Conservation (phyloP, 2,113 vertebrate species). For the Monopterus albus region DNA sequence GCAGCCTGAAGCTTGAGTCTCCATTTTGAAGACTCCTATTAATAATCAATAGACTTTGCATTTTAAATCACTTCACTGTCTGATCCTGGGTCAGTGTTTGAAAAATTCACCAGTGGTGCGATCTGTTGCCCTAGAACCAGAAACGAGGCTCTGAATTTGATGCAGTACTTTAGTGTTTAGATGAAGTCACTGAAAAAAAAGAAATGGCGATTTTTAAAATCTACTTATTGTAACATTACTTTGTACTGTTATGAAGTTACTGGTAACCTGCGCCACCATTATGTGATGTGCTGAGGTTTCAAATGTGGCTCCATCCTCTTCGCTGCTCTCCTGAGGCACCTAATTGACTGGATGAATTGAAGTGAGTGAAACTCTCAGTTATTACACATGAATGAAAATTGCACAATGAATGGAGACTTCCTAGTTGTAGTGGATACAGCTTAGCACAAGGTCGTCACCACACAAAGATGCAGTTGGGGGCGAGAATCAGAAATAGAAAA, state of each 20-base stretch:
- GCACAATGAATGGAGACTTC: neutral
- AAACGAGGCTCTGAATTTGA: slow-evolving; percentile 3
- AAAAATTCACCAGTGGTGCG: neutral
- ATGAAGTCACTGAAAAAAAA: too few relatives aligned
- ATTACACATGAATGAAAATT: slow-evolving; percentile 16
- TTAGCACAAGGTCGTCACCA: slow-evolving; percentile 10
- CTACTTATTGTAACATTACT: too few relatives aligned
- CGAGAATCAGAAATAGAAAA: slow-evolving; percentile 41
- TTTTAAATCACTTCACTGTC: slow-evolving; percentile 17
- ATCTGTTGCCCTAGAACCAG: neutral
- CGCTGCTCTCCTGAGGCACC: neutral
- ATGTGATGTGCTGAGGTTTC: neutral
- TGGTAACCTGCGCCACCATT: neutral
- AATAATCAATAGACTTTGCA: slow-evolving; percentile 25
- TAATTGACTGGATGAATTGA: too few relatives aligned
- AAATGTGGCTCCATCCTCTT: neutral
- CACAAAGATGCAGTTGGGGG: slow-evolving; percentile 16
- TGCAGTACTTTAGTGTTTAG: too few relatives aligned
- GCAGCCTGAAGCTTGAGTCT: neutral
- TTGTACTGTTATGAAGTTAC: too few relatives aligned
- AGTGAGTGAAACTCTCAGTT: neutral
- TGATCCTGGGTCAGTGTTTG: slow-evolving; percentile 25
- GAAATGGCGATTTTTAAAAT: too few relatives aligned
- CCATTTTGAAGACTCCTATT: neutral
- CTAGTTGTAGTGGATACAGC: neutral